Evolutionary conservation across 2,888 invertebrate species (phyloP).

Genomic region (Tethea ocularis): DNA sequence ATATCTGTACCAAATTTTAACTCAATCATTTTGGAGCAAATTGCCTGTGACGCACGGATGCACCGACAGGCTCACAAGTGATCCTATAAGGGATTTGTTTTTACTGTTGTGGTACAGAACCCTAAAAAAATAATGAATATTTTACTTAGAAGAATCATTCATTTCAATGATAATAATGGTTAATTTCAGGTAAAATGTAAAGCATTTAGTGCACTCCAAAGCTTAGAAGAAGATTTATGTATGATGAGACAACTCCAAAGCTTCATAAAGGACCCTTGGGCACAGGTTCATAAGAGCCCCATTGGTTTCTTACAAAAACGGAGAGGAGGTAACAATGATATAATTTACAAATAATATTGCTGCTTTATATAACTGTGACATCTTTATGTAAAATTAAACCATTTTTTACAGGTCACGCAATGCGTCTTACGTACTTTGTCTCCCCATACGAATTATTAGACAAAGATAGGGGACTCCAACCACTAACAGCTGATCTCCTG

Average conservation of each 20-base stretch:
- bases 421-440: slow-evolving; percentile 97
- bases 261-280: slow-evolving; percentile 86
- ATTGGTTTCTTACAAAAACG: slow-evolving; percentile 93
- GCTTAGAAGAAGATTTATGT: slow-evolving; percentile 94
- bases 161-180: not conserved
- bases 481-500: slow-evolving; percentile 90
- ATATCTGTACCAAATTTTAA: no score
- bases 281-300: slow-evolving; percentile 93
- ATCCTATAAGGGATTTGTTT: no score
- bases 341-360: slow-evolving; percentile 12
- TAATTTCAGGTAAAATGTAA: slow-evolving; percentile 89
- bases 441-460: slow-evolving; percentile 96
- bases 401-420: slow-evolving; percentile 89
- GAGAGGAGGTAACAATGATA: slow-evolving; percentile 85
- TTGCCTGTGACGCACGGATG: no score
- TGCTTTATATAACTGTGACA: not conserved
- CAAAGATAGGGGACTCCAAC: slow-evolving; percentile 88
- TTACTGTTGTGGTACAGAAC: no score
- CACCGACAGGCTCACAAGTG: no score
- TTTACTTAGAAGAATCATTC: no score
- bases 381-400: not conserved
- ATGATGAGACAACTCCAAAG: slow-evolving; percentile 91
- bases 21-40: no score
- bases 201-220: slow-evolving; percentile 95
- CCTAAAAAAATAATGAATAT: no score